Percentiles rank a stretch among this genome's conserved stretches.
Evolutionary conservation across 2,888 invertebrate genomes (phyloP).

Genomic region (Trichopoda pennipes): DNA sequence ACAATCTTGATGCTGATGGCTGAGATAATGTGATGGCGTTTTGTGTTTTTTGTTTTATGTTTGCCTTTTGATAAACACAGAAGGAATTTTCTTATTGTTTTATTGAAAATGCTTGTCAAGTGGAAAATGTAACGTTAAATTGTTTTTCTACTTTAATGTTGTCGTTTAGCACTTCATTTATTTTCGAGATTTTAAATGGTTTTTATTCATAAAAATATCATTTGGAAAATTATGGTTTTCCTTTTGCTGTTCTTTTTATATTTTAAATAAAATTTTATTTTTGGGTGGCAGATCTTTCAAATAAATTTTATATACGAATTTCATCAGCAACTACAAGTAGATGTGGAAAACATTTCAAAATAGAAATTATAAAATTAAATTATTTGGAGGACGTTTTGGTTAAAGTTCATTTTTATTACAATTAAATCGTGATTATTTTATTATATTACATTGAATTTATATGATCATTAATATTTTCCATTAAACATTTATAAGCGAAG

Average conservation of each 20-base stretch:
- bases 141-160: conserved; percentile 59
- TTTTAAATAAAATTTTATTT: background rate
- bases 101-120: conserved; percentile 62
- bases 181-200: conserved; percentile 58
- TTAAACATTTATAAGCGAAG: too few relatives aligned
- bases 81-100: conserved; percentile 64
- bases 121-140: conserved; percentile 68
- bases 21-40: conserved; percentile 54
- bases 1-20: conserved; percentile 8
- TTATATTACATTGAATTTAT: background rate
- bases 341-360: background rate
- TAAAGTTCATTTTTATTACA: too few relatives aligned
- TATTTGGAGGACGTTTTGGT: too few relatives aligned
- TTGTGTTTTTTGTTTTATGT: conserved; percentile 30
- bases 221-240: conserved; percentile 45
- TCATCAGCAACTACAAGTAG: conserved; percentile 10
- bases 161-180: conserved; percentile 66
- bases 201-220: conserved; percentile 38
- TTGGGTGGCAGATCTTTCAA: conserved; percentile 25
- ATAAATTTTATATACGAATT: conserved; percentile 47
- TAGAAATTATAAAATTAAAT: background rate
- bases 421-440: background rate
- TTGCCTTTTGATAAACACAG: conserved; percentile 42
- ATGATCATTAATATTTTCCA: too few relatives aligned
- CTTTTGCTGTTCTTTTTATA: conserved; percentile 1